phyloP scores from a whole-genome alignment of 2,113 vertebrate genomes.

The Taxidea taxus region DNA sequence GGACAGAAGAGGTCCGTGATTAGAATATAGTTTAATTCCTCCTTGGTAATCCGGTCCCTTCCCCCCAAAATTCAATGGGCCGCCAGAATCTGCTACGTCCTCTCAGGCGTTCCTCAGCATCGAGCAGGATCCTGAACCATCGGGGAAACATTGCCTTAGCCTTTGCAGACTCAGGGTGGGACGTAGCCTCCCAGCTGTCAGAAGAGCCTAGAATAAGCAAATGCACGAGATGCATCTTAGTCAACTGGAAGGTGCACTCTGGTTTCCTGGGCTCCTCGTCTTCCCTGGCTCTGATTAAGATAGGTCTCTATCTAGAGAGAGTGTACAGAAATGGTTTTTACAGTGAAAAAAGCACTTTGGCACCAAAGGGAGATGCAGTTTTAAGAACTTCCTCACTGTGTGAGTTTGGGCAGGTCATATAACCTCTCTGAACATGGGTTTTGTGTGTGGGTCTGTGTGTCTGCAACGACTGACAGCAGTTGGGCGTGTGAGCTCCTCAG shows the following conservation, averaged over 20 bases:
- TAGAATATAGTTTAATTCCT: background rate
- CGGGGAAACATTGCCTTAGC: background rate
- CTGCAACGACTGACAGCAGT: background rate
- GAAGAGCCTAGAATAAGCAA: background rate
- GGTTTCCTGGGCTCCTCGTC: background rate
- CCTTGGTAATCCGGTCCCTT: background rate
- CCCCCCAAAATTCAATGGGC: background rate
- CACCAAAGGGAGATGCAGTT: background rate
- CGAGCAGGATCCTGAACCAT: background rate
- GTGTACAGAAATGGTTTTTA: background rate
- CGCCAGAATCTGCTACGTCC: background rate
- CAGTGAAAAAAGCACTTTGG: background rate
- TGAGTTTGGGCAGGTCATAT: background rate
- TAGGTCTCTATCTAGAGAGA: background rate
- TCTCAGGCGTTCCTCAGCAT: background rate
- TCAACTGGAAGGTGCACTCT: background rate
- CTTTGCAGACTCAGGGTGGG: background rate
- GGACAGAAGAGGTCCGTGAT: background rate
- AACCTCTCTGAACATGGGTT: background rate
- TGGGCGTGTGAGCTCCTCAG: background rate
- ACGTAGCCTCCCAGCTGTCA: background rate
- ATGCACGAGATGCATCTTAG: background rate
- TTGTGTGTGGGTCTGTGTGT: background rate
- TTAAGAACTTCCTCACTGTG: background rate
- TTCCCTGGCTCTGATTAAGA: background rate